These are phyloP conservation scores for Monopis laevigella DNA, from an alignment of 2,888 invertebrate species.

Conservation along the genomic window DNA sequence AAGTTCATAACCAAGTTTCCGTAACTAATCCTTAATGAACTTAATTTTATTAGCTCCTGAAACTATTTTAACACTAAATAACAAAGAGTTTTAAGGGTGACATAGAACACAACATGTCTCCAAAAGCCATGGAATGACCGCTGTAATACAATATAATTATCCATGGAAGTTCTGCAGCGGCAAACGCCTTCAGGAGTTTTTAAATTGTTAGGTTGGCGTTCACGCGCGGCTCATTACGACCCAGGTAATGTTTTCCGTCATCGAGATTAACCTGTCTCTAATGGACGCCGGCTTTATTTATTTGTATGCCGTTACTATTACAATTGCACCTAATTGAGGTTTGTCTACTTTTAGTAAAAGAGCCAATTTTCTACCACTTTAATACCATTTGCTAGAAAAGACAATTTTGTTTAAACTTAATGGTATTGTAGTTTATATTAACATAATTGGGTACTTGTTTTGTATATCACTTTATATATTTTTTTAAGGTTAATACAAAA, in stretches of 20 bases:
- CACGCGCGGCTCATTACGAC: slow-evolving; percentile 57
- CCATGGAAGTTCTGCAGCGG: background rate
- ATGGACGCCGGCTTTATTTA: slow-evolving; percentile 39
- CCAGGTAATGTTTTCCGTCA: slow-evolving; percentile 61
- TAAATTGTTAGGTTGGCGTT: slow-evolving; percentile 51
- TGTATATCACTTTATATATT: no score
- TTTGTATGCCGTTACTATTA: slow-evolving; percentile 56
- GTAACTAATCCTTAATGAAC: no score
- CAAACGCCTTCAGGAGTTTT: slow-evolving; percentile 48
- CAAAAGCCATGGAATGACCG: no score
- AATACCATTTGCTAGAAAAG: slow-evolving; percentile 37
- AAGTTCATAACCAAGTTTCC: no score
- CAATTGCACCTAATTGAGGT: slow-evolving; percentile 59
- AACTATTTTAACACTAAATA: no score
- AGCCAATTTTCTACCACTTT: slow-evolving; percentile 52
- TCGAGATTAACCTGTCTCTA: slow-evolving; percentile 60
- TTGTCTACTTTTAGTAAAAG: slow-evolving; percentile 61
- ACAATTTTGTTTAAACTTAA: no score
- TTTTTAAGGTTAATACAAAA: no score
- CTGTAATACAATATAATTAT: background rate
- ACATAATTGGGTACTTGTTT: no score
- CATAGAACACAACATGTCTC: no score
- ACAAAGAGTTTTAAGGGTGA: no score
- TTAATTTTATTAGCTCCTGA: no score
- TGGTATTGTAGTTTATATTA: no score